phyloP scores from a whole-genome alignment of 2,797 vertebrate species.

The Martes flavigula region DNA sequence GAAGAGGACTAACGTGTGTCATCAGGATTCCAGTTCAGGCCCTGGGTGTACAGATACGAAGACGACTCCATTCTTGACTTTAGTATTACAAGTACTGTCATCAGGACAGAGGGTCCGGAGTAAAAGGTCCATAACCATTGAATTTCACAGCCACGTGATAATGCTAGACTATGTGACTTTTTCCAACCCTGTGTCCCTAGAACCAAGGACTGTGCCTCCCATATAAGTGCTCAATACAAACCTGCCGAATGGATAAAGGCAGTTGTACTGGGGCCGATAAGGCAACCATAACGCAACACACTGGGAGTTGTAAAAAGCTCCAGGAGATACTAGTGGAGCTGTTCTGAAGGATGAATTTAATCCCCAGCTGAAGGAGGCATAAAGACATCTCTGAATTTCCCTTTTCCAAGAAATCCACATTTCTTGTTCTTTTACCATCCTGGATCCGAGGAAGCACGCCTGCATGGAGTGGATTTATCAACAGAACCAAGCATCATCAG shows the following conservation, averaged over 20 bases:
- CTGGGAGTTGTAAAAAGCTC: background rate
- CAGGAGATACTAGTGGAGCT: background rate
- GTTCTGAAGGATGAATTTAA: background rate
- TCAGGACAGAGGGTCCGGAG: background rate
- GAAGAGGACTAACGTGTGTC: background rate
- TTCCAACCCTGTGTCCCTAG: background rate
- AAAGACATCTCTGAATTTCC: background rate
- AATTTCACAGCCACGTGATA: background rate
- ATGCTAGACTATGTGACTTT: background rate
- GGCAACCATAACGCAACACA: background rate
- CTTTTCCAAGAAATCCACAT: background rate
- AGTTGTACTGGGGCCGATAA: background rate
- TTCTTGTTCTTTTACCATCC: background rate
- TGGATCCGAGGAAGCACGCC: background rate
- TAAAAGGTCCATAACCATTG: background rate
- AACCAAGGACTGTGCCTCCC: background rate
- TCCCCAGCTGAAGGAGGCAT: background rate
- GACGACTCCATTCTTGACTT: background rate
- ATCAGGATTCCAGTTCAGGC: background rate
- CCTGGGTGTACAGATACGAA: background rate
- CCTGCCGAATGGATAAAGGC: background rate
- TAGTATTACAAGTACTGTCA: background rate
- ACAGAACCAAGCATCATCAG: background rate
- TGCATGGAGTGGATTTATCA: background rate
- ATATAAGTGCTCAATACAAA: background rate